Percentiles rank a stretch among this genome's conserved stretches.
These are phyloP conservation scores for Lacerta bilineata DNA, from an alignment of 2,797 vertebrate genomes.

Conservation along the genomic window DNA sequence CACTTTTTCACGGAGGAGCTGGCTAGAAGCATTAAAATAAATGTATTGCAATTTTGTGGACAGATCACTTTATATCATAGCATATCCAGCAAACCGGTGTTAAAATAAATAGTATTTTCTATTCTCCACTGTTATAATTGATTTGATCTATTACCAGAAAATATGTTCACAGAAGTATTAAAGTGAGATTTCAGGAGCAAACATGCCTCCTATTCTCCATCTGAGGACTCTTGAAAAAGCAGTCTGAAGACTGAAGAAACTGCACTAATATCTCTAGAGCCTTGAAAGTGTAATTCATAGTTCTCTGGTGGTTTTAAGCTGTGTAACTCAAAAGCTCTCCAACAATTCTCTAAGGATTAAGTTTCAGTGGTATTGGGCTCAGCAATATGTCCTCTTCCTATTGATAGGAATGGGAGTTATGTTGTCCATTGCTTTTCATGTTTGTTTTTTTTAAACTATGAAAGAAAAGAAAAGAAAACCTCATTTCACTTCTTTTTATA, in stretches of 20 bases:
- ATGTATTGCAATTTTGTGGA: background rate
- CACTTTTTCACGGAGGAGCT: background rate
- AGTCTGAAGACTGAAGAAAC: constrained; percentile 3
- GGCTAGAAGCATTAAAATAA: background rate
- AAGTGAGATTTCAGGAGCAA: constrained; percentile 18
- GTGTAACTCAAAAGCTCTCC: background rate
- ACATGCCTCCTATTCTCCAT: constrained; percentile 10
- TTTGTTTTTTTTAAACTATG: too few relatives aligned
- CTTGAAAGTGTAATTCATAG: background rate
- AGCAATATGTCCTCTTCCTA: background rate
- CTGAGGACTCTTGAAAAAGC: background rate
- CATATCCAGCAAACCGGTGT: background rate
- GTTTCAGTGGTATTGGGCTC: background rate
- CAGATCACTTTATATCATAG: background rate
- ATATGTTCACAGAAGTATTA: background rate
- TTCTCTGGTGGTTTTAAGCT: background rate
- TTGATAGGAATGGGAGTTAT: background rate
- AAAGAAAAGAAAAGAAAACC: background rate
- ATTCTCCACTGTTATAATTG: background rate
- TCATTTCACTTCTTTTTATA: background rate
- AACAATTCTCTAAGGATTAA: constrained; percentile 1
- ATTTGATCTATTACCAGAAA: constrained; percentile 4
- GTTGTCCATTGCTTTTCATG: background rate
- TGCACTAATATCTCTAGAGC: constrained; percentile 13
- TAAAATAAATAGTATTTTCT: constrained; percentile 20